Base-by-base conservation (phyloP, 2,797 vertebrate genomes). In the Sebastes itinus region DNA sequence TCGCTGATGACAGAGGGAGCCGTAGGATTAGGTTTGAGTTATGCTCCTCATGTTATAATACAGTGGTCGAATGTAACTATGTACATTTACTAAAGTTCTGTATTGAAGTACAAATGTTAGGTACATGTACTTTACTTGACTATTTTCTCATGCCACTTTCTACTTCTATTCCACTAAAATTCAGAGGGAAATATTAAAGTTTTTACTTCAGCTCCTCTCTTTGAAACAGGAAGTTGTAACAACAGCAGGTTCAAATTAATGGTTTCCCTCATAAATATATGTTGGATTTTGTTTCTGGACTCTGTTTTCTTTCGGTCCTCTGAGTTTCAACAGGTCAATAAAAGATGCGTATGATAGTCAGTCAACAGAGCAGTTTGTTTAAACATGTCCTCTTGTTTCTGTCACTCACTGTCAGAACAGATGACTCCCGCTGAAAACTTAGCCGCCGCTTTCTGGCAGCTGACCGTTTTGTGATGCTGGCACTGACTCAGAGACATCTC, bases 341-440 rank as follows among this genome's bases (percentile, higher is more conserved):
- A 14, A 14, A 2, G 1, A 9, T 14, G 33, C 18, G 0, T 35
- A 16, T 1, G 30, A 25, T 3, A n/a, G 1, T 18, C 16, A 30
- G 33, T 28, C 20, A 27, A 70, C 30, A 55, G 18, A 62, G 1
- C 3, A 52, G 23, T 62, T 56, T 7, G 49, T 54, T 22, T 22
- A 22, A 33, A 18, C 7, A 27, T 59, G 52, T 22, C 6, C 13
- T 23, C 20, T 25, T 22, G 4, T 35, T 59, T 42, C 2, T 20
- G 58, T 30, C 30, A 92, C 98, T 98, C 92, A 99, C 99, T 99
- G 92, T 99, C 99, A 0, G 98, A 99, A 82, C 98, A 99, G 95
- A 99, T 99, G 93, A 99, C 96, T 0, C 99, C 99, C 0, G 99
- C 99, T 0, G 97, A 92, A 6, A 98, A 99, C 82, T 96, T 97